Evolutionary conservation across 64 coral and sea anemone species (phyloP), one percentile per base, ranked within the genome.

Genomic region (Cladopsammia gracilis): DNA sequence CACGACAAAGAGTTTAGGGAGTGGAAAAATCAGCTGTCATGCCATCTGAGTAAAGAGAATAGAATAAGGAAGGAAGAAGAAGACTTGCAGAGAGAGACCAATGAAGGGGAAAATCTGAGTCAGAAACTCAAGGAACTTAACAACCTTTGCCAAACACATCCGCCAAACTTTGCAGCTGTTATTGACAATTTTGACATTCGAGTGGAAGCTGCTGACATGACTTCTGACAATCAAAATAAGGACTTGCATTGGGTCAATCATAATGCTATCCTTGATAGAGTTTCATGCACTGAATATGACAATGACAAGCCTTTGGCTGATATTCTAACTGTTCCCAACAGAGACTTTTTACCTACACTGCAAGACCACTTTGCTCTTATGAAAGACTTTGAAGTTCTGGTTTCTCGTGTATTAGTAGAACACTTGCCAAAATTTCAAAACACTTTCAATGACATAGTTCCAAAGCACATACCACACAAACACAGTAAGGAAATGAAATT

Each of bases 221-320:
- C 66, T 24, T 70, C 66, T 70, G 66, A 70, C 23, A 6, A 50
- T 13, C 85, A 87, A 50, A 87, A 70, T 34, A 87, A 57, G 24
- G 85, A 73, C 46, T 52, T 87, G 49, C 85, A 87, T 57, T 87
- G 85, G 48, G 66, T 65, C 47, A 87, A 87, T 50, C 85, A 72
- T 71, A 46, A 48, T 45, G 66, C 62, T 71, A 68, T 87, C 20
- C 15, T 52, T 57, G 44, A 88, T 24, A 20, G 86, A 75, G 86
- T 75, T 24, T 13, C 70, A 25, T 69, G 65, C 65, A 67, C 66
- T 86, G 60, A 86, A 20, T 23, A 67, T 42, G 42, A 86, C 60
- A 70, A 44, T 69, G 65, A 43, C 20, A 86, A 67, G 25, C 25
- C 62, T 16, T 64, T 48, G 66, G 49, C 83, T 69, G 65, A 86